A percentile compares a stretch with the other conserved stretches of the same genome.
Evolutionary conservation across 2,113 vertebrate species (phyloP).

Genomic region (Melierax canorus): DNA sequence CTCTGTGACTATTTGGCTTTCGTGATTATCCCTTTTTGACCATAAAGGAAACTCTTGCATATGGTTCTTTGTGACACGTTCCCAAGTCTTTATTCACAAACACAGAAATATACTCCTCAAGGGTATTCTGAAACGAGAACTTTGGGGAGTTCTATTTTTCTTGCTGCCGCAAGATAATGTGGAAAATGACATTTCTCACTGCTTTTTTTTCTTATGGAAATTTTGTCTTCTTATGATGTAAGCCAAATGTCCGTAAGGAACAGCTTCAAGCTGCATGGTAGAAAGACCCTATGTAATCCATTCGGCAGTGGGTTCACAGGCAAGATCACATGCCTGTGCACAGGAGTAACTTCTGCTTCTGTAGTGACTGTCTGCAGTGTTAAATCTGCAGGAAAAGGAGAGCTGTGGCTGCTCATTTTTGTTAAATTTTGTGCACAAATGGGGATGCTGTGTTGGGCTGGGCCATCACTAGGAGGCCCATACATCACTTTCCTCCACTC

Average conservation of each 20-base stretch:
- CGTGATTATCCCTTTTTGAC: neutral
- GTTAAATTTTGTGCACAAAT: neutral
- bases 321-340: neutral
- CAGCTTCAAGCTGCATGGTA: neutral
- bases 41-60: slow-evolving; percentile 27
- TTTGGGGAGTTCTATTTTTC: neutral
- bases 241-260: neutral
- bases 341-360: neutral
- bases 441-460: neutral
- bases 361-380: neutral
- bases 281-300: neutral
- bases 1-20: slow-evolving; percentile 11
- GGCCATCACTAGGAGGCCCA: neutral
- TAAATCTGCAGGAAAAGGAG: neutral
- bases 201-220: neutral
- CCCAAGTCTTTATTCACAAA: slow-evolving; percentile 26
- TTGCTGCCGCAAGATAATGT: neutral
- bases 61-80: neutral
- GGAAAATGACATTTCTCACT: neutral
- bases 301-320: fast-evolving
- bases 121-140: neutral
- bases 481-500: neutral
- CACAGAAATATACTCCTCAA: neutral
- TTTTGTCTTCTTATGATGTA: neutral
- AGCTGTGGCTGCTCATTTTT: neutral